Evolutionary conservation across 2,113 vertebrate genomes (phyloP).

Genomic region (Reinhardtius hippoglossoides): DNA sequence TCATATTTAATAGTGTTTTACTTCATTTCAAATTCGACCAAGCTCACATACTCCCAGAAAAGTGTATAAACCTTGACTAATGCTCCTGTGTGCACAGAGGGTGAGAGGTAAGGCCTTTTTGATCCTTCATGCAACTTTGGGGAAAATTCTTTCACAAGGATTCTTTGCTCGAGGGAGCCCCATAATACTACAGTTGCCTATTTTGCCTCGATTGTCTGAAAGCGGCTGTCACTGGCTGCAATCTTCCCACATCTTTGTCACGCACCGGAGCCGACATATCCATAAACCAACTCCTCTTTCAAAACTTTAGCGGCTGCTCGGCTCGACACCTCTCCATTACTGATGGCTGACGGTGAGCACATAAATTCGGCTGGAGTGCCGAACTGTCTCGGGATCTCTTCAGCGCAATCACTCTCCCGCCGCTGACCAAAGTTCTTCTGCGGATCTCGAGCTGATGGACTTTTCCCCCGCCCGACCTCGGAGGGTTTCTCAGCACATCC

Average conservation of each 20-base stretch:
- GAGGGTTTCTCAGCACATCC: constrained; percentile 1
- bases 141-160: neutral
- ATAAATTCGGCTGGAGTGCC: constrained; percentile 31
- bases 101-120: no score
- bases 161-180: neutral
- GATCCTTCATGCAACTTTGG: neutral
- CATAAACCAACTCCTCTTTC: constrained; percentile 28
- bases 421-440: constrained; percentile 35
- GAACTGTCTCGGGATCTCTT: constrained; percentile 32
- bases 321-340: constrained; percentile 33
- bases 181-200: neutral
- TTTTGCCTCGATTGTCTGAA: neutral
- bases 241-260: constrained; percentile 13
- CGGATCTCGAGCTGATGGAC: constrained; percentile 36
- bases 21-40: neutral
- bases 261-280: constrained; percentile 4
- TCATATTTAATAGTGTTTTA: no score
- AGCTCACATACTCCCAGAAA: neutral
- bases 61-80: neutral
- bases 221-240: neutral
- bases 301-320: constrained; percentile 28
- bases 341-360: constrained; percentile 27
- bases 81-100: neutral
- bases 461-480: constrained; percentile 5
- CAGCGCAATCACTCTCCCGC: constrained; percentile 24